phyloP scores from a whole-genome alignment of 2,113 vertebrate genomes.

The Ranitomeya imitator region DNA sequence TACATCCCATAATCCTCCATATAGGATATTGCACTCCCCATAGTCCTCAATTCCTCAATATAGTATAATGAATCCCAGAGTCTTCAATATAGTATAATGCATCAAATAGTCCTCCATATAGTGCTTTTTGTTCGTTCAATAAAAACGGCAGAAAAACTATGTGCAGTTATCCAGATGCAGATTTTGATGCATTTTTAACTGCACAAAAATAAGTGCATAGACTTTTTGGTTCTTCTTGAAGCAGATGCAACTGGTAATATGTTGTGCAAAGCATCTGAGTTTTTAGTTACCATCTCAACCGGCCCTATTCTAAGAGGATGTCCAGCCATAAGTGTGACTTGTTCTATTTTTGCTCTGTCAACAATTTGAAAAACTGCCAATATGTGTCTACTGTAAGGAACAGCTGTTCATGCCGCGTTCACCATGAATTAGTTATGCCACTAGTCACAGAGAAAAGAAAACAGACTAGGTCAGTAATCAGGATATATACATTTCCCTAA shows the following conservation, averaged over 20 bases:
- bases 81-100: too few species aligned
- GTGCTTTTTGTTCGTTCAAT: too few species aligned
- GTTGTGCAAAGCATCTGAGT: neutral
- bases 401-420: neutral
- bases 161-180: too few species aligned
- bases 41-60: too few species aligned
- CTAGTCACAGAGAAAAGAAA: neutral
- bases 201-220: too few species aligned
- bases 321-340: neutral
- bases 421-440: constrained; percentile 12
- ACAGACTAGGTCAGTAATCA: neutral
- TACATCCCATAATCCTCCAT: too few species aligned
- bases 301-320: neutral
- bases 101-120: too few species aligned
- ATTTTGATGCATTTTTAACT: too few species aligned
- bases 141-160: too few species aligned
- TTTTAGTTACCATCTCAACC: neutral
- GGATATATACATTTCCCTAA: neutral
- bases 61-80: too few species aligned
- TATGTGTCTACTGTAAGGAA: constrained; percentile 15
- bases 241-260: neutral
- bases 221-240: too few species aligned
- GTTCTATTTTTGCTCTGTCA: neutral
- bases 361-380: neutral
- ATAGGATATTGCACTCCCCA: too few species aligned